Conservation (phyloP, 1,140 invertebrate species). For the Drosophila lacteicornis region DNA sequence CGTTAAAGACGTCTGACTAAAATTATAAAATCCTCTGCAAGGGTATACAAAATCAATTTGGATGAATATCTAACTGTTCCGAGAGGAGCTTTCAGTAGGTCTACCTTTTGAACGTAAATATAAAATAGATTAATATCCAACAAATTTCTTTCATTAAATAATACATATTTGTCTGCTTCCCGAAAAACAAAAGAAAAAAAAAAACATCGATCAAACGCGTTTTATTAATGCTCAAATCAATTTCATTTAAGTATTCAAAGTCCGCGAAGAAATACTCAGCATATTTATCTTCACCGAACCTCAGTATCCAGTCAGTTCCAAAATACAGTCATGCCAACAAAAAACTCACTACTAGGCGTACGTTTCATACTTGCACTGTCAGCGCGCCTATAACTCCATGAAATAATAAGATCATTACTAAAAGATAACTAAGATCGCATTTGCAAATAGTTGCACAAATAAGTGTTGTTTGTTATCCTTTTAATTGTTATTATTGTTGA, state of each 20-base stretch:
- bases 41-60: not conserved
- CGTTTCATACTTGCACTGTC: constrained; percentile 12
- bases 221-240: not conserved
- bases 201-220: not conserved
- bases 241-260: not conserved
- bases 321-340: constrained; percentile 24
- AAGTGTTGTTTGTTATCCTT: constrained; percentile 62
- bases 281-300: not conserved
- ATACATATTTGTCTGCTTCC: not conserved
- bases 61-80: not conserved
- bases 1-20: not conserved
- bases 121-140: not conserved
- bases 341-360: constrained; percentile 1
- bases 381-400: constrained; percentile 7
- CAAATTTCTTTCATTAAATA: not conserved
- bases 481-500: constrained; percentile 70
- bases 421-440: constrained; percentile 42
- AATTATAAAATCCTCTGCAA: not conserved
- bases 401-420: constrained; percentile 22
- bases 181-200: no score
- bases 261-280: not conserved
- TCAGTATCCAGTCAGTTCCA: not conserved
- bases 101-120: not conserved
- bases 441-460: constrained; percentile 72
- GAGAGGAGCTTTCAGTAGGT: not conserved